Base-by-base conservation (phyloP, 2,113 vertebrate genomes). In the Perognathus longimembris region DNA sequence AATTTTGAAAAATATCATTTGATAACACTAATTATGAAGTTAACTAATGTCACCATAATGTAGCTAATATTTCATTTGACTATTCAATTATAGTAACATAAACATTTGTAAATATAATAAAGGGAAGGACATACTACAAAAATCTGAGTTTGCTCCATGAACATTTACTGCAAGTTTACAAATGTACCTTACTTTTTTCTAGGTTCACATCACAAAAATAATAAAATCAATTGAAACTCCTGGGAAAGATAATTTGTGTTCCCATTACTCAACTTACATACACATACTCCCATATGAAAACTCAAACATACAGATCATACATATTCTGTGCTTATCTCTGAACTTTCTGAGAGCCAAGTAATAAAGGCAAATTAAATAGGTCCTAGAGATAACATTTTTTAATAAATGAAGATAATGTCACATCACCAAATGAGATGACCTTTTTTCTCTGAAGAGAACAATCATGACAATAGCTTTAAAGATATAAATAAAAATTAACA, bases 1-100 rank as follows among this genome's bases (percentile, higher is more conserved):
- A 76, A 79, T 94, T 54, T 40, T 75, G 85, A 92, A 76, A 28
- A 32, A 78, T 57, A 36, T 71, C 45, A 95, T 36, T 93, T 92
- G 26, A 36, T 86, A 66, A 15, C 69, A 90, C 40, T 85, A 70
- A 82, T 93, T 93, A 63, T 85, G 26, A 80, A 54, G 32, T 87
- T 84, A 90, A 75, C 76, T 92, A 92, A 40, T 38, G 14, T 26
- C 32, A 81, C 34, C 24, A 89, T 93, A 79, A 90, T 73, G 15
- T 93, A 94, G 77, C 80, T 57, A 69, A 64, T 66, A 14, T 22
- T 61, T 89, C 40, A 24, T 84, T 85, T 89, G 89, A 38, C 70
- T 38, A 54, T 32, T 74, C 45, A 85, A 3, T 91, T 88, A 57
- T 38, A 90, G 21, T 24, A 93, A 28, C 63, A 71, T 85, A 88